phyloP scores from a whole-genome alignment of 2,113 vertebrate genomes.

The Psephotus haematonotus region DNA sequence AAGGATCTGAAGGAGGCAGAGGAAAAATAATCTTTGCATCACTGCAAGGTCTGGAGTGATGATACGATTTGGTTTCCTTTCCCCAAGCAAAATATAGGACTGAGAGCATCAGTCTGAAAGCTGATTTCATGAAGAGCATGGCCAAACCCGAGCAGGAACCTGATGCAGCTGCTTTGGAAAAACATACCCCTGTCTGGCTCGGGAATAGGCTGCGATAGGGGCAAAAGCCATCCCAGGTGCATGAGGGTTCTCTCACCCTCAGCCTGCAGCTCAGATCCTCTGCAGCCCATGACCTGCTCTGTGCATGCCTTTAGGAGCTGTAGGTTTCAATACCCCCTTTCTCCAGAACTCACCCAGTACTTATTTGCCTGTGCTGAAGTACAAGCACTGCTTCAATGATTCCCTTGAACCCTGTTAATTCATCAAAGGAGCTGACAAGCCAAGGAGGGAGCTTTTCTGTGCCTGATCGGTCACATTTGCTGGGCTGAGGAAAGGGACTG shows the following conservation, averaged over 20 bases:
- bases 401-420: background rate
- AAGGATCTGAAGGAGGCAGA: background rate
- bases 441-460: background rate
- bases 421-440: background rate
- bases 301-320: background rate
- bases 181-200: background rate
- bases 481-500: background rate
- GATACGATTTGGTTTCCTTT: background rate
- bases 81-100: fast-evolving
- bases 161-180: background rate
- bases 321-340: background rate
- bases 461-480: background rate
- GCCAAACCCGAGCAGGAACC: background rate
- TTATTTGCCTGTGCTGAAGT: fast-evolving
- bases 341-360: background rate
- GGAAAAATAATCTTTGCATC: background rate
- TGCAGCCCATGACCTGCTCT: background rate
- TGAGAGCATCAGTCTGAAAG: background rate
- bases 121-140: background rate
- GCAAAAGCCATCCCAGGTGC: fast-evolving
- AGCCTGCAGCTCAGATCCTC: background rate
- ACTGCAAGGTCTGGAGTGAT: background rate
- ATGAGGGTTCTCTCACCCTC: background rate
- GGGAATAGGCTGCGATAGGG: fast-evolving
- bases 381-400: background rate